phyloP scores from a whole-genome alignment of 2,113 vertebrate genomes.

The Orthochromis indermauri region DNA sequence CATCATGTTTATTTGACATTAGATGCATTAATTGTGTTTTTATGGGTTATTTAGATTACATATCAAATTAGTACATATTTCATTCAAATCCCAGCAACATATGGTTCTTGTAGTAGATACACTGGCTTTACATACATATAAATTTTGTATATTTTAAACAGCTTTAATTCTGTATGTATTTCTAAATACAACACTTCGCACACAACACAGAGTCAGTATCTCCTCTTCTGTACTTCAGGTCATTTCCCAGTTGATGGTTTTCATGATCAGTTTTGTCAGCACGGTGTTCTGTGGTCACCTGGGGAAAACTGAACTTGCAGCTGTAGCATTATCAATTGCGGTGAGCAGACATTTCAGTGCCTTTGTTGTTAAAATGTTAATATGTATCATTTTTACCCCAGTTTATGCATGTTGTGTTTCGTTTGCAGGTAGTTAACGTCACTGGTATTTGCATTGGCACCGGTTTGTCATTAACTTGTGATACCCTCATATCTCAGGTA shows the following conservation, averaged over 20 bases:
- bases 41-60: not conserved
- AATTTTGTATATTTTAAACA: not conserved
- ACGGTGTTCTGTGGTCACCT: constrained; percentile 90
- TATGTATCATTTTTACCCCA: fast-evolving
- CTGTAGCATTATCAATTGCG: constrained; percentile 30
- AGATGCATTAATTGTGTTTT: not conserved
- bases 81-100: not conserved
- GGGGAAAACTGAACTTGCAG: constrained; percentile 58
- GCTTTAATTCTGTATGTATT: not conserved
- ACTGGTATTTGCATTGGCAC: constrained; percentile 78
- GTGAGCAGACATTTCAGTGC: not conserved
- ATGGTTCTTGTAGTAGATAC: not conserved
- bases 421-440: constrained; percentile 81
- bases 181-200: not conserved
- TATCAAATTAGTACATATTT: not conserved
- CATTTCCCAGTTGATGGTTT: constrained; percentile 81
- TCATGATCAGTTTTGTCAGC: constrained; percentile 82
- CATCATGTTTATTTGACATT: not conserved
- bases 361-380: fast-evolving
- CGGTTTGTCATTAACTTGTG: constrained; percentile 83
- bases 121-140: not conserved
- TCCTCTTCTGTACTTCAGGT: constrained; percentile 56
- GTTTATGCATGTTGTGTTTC: not conserved
- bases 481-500: constrained; percentile 93
- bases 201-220: not conserved